Conservation (phyloP, 2,888 invertebrate genomes). For the Habroteleia sp. region DNA sequence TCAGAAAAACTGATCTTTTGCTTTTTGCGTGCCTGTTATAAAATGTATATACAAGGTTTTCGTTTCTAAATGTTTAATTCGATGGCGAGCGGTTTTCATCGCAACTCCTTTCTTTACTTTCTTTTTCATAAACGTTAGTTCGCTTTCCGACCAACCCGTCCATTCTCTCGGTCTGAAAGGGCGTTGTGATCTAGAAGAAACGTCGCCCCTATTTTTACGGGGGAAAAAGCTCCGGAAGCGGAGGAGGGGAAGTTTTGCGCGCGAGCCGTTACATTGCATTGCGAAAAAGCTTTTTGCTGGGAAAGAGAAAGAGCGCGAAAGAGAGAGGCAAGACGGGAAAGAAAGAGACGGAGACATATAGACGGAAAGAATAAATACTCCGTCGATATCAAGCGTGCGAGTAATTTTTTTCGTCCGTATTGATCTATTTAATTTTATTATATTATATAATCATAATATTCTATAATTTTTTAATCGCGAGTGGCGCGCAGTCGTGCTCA, state of each 20-base stretch:
- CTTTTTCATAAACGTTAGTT: slow-evolving; percentile 59
- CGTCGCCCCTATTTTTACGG: slow-evolving; percentile 72
- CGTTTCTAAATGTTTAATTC: slow-evolving; percentile 63
- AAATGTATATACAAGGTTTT: slow-evolving; percentile 60
- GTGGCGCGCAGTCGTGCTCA: neutral
- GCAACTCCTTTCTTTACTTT: slow-evolving; percentile 43
- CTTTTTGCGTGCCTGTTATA: slow-evolving; percentile 47
- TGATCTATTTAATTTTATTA: slow-evolving; percentile 58
- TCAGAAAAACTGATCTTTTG: slow-evolving; percentile 43
- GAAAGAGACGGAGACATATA: slow-evolving; percentile 28
- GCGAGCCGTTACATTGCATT: slow-evolving; percentile 72
- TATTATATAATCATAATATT: slow-evolving; percentile 46
- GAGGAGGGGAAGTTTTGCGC: slow-evolving; percentile 71
- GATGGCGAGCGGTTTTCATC: slow-evolving; percentile 49
- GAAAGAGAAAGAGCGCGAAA: slow-evolving; percentile 59
- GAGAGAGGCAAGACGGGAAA: slow-evolving; percentile 3
- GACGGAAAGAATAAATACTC: no score
- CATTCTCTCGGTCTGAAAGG: slow-evolving; percentile 51
- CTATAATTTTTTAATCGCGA: slow-evolving; percentile 34
- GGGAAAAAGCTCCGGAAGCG: slow-evolving; percentile 69
- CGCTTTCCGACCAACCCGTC: slow-evolving; percentile 46
- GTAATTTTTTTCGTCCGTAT: slow-evolving; percentile 44
- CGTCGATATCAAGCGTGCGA: slow-evolving; percentile 34
- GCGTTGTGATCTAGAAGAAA: slow-evolving; percentile 62
- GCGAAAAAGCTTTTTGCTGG: slow-evolving; percentile 71